Conservation (phyloP, 35 echinoderm and acorn worm species). For the Stichopus chloronotus region DNA sequence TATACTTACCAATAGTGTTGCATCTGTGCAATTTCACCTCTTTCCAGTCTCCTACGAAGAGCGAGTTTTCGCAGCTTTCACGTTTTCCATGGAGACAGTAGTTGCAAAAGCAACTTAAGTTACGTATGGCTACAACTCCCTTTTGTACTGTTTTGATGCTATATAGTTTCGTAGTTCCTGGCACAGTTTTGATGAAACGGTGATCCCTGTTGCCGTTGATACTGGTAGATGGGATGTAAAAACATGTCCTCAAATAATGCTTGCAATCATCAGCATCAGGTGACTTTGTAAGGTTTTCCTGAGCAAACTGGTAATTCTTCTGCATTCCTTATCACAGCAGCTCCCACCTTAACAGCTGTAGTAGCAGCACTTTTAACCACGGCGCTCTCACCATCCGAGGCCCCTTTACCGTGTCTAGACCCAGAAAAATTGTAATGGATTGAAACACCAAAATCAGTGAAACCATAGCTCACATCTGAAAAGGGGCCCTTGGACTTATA, state of each 20-base stretch:
- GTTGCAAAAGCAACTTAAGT: slow-evolving; percentile 54
- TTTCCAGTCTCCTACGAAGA: slow-evolving; percentile 47
- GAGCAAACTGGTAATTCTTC: slow-evolving; percentile 55
- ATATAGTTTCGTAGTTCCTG: slow-evolving; percentile 40
- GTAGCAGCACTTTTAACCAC: slow-evolving; percentile 74
- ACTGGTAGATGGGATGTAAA: slow-evolving; percentile 60
- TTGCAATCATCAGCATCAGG: slow-evolving; percentile 47
- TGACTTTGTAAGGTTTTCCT: slow-evolving; percentile 58
- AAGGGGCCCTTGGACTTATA: slow-evolving; percentile 89
- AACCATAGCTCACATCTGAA: slow-evolving; percentile 66
- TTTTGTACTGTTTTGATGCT: slow-evolving; percentile 30
- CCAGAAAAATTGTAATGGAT: slow-evolving; percentile 75
- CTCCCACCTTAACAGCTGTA: slow-evolving; percentile 67
- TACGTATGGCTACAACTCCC: slow-evolving; percentile 43
- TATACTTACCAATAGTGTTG: too few species aligned
- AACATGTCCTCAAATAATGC: slow-evolving; percentile 61
- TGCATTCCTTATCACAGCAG: slow-evolving; percentile 70
- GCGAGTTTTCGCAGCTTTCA: slow-evolving; percentile 14
- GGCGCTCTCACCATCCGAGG: slow-evolving; percentile 86
- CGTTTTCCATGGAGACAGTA: slow-evolving; percentile 30
- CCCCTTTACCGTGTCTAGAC: slow-evolving; percentile 76
- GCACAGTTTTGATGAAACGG: slow-evolving; percentile 29
- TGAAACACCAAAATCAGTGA: slow-evolving; percentile 62
- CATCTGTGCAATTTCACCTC: slow-evolving; percentile 13
- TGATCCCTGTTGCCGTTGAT: slow-evolving; percentile 21